Evolutionary conservation across 2,797 vertebrate genomes (phyloP).

Genomic region (Coreius guichenoti): DNA sequence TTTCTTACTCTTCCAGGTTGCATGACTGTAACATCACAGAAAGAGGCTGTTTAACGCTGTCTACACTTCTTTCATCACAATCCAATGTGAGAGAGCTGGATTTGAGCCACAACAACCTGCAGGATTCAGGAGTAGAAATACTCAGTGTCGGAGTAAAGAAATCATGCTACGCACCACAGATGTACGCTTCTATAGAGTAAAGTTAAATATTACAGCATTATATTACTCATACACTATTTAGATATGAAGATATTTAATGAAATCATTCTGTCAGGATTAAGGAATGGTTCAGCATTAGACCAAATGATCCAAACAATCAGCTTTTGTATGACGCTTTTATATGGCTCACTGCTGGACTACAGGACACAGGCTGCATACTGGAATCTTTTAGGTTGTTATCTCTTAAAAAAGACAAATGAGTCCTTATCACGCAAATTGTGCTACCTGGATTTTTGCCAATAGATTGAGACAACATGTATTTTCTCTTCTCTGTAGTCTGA

Average conservation of each 20-base stretch:
- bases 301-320: background rate
- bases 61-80: accelerated
- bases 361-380: background rate
- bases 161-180: accelerated
- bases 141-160: background rate
- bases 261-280: background rate
- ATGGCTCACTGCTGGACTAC: background rate
- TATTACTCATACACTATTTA: background rate
- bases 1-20: background rate
- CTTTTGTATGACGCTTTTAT: background rate
- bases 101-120: conserved; percentile 15
- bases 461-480: background rate
- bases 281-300: accelerated
- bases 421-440: background rate
- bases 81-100: conserved; percentile 29
- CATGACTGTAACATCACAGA: conserved; percentile 22
- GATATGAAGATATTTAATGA: background rate
- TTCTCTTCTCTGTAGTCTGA: background rate
- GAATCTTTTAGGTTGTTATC: background rate
- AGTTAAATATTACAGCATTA: background rate
- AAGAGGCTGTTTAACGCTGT: background rate
- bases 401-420: background rate
- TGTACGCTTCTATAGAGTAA: background rate
- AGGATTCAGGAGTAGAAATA: conserved; percentile 21
- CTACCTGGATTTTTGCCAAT: background rate